Conservation (phyloP, 2,113 vertebrate species). For the Chloropsis hardwickii region DNA sequence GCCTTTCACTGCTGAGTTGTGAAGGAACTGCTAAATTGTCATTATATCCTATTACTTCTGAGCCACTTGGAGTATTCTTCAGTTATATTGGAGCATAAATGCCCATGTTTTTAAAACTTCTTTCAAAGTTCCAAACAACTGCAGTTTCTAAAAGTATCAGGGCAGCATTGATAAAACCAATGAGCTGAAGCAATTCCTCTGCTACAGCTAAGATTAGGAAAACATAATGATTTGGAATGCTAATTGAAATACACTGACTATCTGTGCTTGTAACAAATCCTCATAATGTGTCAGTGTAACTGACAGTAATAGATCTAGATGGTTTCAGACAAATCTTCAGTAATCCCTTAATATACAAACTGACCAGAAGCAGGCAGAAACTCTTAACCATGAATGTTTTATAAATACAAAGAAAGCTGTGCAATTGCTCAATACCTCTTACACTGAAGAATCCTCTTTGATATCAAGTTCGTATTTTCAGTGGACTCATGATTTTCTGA, state of each 20-base stretch:
- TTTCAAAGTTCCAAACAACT: neutral
- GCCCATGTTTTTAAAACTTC: neutral
- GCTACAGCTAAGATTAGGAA: neutral
- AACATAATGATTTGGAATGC: neutral
- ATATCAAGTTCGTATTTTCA: neutral
- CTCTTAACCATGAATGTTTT: neutral
- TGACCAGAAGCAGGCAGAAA: neutral
- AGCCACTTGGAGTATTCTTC: neutral
- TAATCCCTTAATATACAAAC: neutral
- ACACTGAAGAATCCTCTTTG: neutral
- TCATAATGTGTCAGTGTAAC: neutral
- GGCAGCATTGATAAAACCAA: neutral
- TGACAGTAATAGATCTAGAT: neutral
- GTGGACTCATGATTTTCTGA: neutral
- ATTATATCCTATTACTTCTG: neutral
- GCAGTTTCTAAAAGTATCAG: neutral
- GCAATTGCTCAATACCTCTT: neutral
- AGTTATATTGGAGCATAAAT: neutral
- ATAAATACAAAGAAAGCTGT: neutral
- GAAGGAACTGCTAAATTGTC: neutral
- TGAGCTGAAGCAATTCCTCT: neutral
- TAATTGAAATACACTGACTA: neutral
- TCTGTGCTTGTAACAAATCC: neutral
- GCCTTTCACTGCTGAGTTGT: neutral
- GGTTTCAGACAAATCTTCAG: neutral